Percentiles rank a stretch among this genome's conserved stretches.
These are phyloP conservation scores for Mycetomoellerius zeteki DNA, from an alignment of 1,140 invertebrate genomes.

Conservation along the genomic window DNA sequence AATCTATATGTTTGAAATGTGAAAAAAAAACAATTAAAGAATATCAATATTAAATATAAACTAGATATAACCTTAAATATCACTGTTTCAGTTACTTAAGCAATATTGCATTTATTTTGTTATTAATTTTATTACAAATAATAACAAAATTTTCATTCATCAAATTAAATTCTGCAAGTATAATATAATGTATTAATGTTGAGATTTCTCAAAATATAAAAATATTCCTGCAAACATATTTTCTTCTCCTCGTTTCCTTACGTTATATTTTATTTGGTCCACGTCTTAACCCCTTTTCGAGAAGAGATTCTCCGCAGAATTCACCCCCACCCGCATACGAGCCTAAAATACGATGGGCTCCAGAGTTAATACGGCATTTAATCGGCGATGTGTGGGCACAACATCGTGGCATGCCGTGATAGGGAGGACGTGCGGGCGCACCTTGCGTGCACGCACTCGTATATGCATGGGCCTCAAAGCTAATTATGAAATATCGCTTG, in stretches of 20 bases:
- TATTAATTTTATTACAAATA: neutral
- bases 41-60: neutral
- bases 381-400: conserved; percentile 83
- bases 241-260: conserved; percentile 43
- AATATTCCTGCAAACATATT: conserved; percentile 26
- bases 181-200: neutral
- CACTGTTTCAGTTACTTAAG: neutral
- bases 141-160: neutral
- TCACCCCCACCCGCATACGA: conserved; percentile 39
- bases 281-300: conserved; percentile 76
- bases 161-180: neutral
- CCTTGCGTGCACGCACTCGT: conserved; percentile 46
- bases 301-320: conserved; percentile 67
- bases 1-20: neutral
- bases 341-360: conserved; percentile 80
- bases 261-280: conserved; percentile 74
- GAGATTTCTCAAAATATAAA: neutral
- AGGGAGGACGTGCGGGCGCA: conserved; percentile 65
- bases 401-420: conserved; percentile 79
- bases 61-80: neutral
- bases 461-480: conserved; percentile 77
- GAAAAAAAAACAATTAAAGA: neutral
- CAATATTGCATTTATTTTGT: neutral
- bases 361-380: conserved; percentile 82
- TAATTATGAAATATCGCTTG: conserved; percentile 83